These are phyloP conservation scores for Cololabis saira DNA, from an alignment of 2,113 vertebrate genomes.

Conservation along the genomic window DNA sequence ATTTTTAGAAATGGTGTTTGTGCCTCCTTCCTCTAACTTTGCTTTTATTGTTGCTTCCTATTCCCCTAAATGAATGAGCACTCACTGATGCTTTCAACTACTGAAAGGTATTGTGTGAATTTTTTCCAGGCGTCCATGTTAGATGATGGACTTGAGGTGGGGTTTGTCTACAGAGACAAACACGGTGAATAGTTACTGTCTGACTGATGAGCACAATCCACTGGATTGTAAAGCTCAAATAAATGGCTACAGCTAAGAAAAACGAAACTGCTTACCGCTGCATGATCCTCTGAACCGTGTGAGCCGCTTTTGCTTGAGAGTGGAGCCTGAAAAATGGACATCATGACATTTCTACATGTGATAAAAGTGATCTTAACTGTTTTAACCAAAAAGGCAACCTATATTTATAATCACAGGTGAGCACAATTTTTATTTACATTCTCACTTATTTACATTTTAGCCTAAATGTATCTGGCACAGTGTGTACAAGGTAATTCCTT, in stretches of 20 bases:
- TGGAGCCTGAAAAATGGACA: constrained; percentile 15
- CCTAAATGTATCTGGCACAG: too few species aligned
- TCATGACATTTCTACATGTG: neutral
- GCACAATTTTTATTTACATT: too few species aligned
- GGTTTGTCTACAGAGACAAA: constrained; percentile 7
- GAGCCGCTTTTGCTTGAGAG: neutral
- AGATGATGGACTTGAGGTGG: neutral
- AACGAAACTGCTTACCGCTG: neutral
- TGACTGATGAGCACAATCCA: too few species aligned
- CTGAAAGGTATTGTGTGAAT: constrained; percentile 41
- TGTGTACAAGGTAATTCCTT: too few species aligned
- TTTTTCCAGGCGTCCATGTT: constrained; percentile 49
- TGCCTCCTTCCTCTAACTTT: neutral
- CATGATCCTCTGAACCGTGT: neutral
- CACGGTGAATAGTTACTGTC: neutral
- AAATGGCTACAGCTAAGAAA: neutral
- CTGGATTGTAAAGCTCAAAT: neutral
- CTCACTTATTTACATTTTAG: too few species aligned
- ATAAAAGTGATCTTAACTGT: too few species aligned
- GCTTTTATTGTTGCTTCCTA: neutral
- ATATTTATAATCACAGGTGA: too few species aligned
- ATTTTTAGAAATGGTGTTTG: neutral
- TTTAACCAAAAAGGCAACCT: too few species aligned
- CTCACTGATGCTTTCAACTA: constrained; percentile 45
- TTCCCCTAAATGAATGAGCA: neutral